Conservation (phyloP, 2,113 vertebrate genomes). For the Shinisaurus crocodilurus region DNA sequence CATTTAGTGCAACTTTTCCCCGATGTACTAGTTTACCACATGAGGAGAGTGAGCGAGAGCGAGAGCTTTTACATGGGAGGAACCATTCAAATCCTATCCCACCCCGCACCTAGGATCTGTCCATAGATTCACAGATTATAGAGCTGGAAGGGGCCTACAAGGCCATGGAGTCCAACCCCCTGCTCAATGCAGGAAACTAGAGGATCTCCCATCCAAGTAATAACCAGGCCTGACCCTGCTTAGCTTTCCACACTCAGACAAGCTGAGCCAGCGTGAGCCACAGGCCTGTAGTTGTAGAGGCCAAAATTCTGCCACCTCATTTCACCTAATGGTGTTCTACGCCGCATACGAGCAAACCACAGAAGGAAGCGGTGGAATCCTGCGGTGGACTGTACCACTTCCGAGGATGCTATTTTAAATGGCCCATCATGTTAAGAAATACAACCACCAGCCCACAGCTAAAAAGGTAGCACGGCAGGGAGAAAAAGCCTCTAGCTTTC, state of each 20-base stretch:
- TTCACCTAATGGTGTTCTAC: not conserved
- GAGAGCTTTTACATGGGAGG: not conserved
- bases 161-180: too few species aligned
- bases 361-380: not conserved
- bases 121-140: too few species aligned
- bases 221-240: too few species aligned
- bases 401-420: not conserved
- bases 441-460: too few species aligned
- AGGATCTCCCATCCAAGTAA: too few species aligned
- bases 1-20: not conserved
- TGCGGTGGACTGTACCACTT: not conserved
- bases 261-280: too few species aligned
- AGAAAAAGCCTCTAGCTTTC: not conserved
- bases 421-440: not conserved
- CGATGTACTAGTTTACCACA: not conserved
- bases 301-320: too few species aligned
- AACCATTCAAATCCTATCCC: not conserved
- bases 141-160: too few species aligned
- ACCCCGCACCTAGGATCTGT: not conserved
- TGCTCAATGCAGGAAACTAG: too few species aligned
- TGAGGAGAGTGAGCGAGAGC: too few species aligned
- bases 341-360: not conserved
- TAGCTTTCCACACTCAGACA: too few species aligned
- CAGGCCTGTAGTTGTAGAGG: not conserved
- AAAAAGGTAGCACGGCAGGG: not conserved